Evolutionary conservation across 2,113 vertebrate genomes (phyloP).

Genomic region (Callipepla californica): DNA sequence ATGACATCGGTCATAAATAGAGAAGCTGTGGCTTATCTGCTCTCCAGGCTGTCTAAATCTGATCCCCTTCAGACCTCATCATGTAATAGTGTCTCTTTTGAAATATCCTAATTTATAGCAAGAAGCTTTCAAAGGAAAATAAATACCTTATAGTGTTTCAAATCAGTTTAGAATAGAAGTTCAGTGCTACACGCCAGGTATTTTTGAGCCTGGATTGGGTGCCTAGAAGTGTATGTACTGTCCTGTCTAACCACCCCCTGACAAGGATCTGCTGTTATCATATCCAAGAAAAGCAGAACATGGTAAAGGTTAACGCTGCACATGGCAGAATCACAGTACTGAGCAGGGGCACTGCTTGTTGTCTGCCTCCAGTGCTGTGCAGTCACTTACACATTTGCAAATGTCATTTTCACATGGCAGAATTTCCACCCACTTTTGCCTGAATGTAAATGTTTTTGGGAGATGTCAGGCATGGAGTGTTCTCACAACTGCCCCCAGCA

Average conservation of each 20-base stretch:
- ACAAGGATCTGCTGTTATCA: slow-evolving; percentile 52
- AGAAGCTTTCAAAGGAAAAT: slow-evolving; percentile 18
- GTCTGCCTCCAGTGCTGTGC: neutral
- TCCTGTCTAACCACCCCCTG: slow-evolving; percentile 49
- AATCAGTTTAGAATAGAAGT: neutral
- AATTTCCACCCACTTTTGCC: slow-evolving; percentile 64
- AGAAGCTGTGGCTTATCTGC: neutral
- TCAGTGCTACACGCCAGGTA: neutral
- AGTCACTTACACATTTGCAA: slow-evolving; percentile 63
- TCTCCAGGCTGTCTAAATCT: neutral
- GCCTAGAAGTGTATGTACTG: neutral
- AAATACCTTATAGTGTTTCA: neutral
- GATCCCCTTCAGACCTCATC: neutral
- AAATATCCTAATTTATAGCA: neutral
- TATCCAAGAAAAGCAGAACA: slow-evolving; percentile 33
- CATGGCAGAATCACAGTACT: slow-evolving; percentile 32
- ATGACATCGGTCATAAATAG: neutral
- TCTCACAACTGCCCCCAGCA: slow-evolving; percentile 51
- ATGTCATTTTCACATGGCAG: slow-evolving; percentile 43
- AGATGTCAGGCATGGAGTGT: slow-evolving; percentile 54
- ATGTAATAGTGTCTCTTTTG: neutral
- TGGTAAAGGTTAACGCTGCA: slow-evolving; percentile 54
- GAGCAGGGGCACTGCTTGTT: neutral
- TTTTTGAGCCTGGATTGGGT: slow-evolving; percentile 27
- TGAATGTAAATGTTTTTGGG: slow-evolving; percentile 47